Evolutionary conservation across 2,888 invertebrate species (phyloP), one percentile per base, ranked within the genome.

Genomic region (Onchidella celtica): DNA sequence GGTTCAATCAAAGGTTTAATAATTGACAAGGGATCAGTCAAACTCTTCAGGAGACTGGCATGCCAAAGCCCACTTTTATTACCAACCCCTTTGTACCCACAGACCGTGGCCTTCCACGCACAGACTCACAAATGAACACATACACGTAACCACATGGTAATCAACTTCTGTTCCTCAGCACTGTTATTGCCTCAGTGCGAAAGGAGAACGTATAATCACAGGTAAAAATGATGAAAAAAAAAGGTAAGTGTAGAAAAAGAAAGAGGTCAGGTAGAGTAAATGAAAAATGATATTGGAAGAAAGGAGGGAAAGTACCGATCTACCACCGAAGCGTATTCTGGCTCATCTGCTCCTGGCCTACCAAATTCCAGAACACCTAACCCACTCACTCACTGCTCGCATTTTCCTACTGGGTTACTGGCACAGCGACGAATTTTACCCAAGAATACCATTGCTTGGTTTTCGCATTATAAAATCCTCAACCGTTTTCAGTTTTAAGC

Each of bases 371-470:
- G 9, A 57, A 57, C 55, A 55, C 32, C 63, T 11, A 74, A 63
- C 59, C 29, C 63, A 47, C 74, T 61, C 74, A 74, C 63, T 59
- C 74, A 61, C 27, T 11, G 63, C 63, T 61, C 38, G 61, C 63
- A 74, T 61, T 34, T 38, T 32, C 9, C 32, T 55, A 6, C 6
- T n/a, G 29, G 57, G 72, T 32, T 57, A 55, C 55, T 21, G 72
- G 55, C 55, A 6, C 21, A 17, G 72, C 21, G 24, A 34, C 55
- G 32, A 55, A 21, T 55, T 21, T 29, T 57, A 55, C 47, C 11
- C 69, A 14, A 27, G 3, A 32, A 55, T 70, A 70, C 57, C 29
- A 55, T 32, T 57, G 9, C 27, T 72, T 72, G 21, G 55, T 61
- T 24, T 68, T 68, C 24, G 9, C 17, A 34, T 0, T 38, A 14